phyloP scores from a whole-genome alignment of 2,113 vertebrate species.

The Psittacara wagleri region DNA sequence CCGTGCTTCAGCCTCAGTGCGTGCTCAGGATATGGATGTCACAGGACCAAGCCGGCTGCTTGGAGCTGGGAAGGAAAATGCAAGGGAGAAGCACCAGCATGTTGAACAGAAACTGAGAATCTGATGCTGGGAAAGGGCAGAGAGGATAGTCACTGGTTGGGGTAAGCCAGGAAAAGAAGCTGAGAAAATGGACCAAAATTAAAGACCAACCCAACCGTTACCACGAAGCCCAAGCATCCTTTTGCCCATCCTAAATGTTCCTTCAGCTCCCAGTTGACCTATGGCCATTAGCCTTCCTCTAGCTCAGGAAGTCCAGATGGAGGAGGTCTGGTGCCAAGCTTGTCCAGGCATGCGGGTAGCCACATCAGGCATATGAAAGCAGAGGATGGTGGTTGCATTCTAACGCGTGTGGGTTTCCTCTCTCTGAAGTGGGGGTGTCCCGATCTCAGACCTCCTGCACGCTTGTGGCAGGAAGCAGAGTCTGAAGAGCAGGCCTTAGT shows the following conservation, averaged over 20 bases:
- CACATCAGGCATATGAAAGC: not conserved
- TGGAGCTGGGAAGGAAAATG: not conserved
- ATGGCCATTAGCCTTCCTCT: not conserved
- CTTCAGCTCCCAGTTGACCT: not conserved
- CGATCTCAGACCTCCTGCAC: not conserved
- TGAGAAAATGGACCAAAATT: not conserved
- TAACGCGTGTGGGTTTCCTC: rapidly evolving
- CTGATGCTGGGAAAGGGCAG: not conserved
- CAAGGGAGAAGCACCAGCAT: not conserved
- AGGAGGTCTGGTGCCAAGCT: not conserved
- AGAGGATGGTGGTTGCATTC: not conserved
- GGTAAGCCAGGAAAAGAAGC: not conserved
- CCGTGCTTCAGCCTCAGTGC: not conserved
- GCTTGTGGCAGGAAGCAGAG: not conserved
- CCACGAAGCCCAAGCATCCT: not conserved
- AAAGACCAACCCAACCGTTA: not conserved
- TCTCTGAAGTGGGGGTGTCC: not conserved
- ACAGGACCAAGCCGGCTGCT: not conserved
- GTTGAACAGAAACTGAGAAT: not conserved
- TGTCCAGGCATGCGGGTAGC: rapidly evolving
- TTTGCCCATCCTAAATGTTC: not conserved
- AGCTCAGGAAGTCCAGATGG: not conserved
- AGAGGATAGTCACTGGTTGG: not conserved
- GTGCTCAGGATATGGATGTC: not conserved
- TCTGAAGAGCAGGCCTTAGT: not conserved